phyloP scores from a whole-genome alignment of 2,888 invertebrate genomes.

The Coenonympha arcania region DNA sequence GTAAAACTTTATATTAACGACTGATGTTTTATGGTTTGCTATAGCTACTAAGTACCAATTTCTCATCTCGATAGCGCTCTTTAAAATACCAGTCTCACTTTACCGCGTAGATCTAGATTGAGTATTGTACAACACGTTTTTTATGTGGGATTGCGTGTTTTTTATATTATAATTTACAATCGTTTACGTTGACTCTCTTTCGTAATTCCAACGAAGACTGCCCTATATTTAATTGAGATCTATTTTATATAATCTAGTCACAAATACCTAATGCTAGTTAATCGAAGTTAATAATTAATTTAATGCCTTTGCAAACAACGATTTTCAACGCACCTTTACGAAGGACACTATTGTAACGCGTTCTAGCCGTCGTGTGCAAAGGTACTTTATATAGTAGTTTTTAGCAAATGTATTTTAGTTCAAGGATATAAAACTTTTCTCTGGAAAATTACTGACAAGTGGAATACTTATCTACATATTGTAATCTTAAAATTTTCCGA shows the following conservation, averaged over 20 bases:
- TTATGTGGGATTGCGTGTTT: constrained; percentile 53
- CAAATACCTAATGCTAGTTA: constrained; percentile 65
- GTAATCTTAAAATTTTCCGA: not conserved
- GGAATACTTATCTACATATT: too few species aligned
- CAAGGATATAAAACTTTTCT: not conserved
- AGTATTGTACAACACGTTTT: constrained; percentile 42
- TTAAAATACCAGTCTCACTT: not conserved
- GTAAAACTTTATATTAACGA: too few species aligned
- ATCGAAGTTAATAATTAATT: constrained; percentile 45
- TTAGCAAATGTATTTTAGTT: constrained; percentile 35
- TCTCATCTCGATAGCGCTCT: not conserved
- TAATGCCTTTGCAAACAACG: too few species aligned
- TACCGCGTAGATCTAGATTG: constrained; percentile 36
- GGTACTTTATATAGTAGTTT: too few species aligned
- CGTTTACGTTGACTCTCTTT: constrained; percentile 63
- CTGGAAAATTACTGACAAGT: not conserved
- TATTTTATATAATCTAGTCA: constrained; percentile 72
- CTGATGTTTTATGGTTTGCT: too few species aligned
- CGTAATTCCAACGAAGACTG: constrained; percentile 73
- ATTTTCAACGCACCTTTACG: too few species aligned
- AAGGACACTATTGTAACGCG: too few species aligned
- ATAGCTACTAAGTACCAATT: not conserved
- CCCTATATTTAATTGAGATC: constrained; percentile 73
- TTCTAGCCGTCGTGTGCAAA: too few species aligned
- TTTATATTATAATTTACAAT: constrained; percentile 57